Evolutionary conservation across 2,888 invertebrate species (phyloP), one percentile per base, ranked within the genome.

Genomic region (Sinopyrophorus schimmeli): DNA sequence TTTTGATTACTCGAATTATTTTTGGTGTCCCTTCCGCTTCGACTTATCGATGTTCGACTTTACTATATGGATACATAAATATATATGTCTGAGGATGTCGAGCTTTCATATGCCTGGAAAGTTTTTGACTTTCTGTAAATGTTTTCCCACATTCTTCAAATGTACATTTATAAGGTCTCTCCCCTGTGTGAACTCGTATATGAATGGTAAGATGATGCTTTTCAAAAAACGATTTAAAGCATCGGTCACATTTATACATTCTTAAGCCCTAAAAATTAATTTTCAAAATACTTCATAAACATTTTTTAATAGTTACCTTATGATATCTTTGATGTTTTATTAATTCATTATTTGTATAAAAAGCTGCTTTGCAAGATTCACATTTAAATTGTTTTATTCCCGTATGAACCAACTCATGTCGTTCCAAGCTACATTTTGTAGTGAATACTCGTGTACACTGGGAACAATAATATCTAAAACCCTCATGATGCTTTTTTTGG

Each of bases 221-320:
- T 52, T 67, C 67, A 48, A 62, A 66, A 52, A 67, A 68, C 12
- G 66, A 53, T 47, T 66, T 66, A 49, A 61, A 68, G 52, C 68
- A 68, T 41, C 58, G 54, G 27, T 64, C 62, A 48, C 68, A 68
- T 39, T 66, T 64, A 28, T 66, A 59, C 24, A 54, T 54, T 20
- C 61, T 57, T 9, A 64, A 30, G 10, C 66, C 66, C 68, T 68
- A 39, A 40, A 67, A 66, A 43, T 47, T 44, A 47, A 47, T 24
- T 40, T 17, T 17, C 5, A 5, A 4, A 17, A 16, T 24, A 9
- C 15, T 17, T 30, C 16, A 39, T 2, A 9, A 7, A 10, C 12
- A 34, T n/a, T n/a, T n/a, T 17, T 38, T 21, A 10, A n/a, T 15
- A 28, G 53, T 49, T 42, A 68, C 68, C 59, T 63, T 59, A 46